Percentiles rank a stretch among this genome's conserved stretches.
phyloP scores from a whole-genome alignment of 2,888 invertebrate species.

The Heliconius ismenius region DNA sequence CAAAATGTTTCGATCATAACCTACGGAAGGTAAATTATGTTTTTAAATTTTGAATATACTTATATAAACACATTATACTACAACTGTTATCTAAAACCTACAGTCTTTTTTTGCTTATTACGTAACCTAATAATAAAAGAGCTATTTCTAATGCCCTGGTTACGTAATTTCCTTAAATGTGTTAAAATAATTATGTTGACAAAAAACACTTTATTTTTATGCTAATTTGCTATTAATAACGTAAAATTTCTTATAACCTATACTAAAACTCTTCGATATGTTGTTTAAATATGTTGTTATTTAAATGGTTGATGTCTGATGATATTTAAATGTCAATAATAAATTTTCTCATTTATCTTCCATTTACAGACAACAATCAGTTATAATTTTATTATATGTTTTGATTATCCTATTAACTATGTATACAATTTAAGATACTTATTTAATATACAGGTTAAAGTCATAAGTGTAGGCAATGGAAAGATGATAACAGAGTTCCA shows the following conservation, averaged over 20 bases:
- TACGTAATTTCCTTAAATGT: conserved; percentile 8
- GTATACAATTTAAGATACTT: no score
- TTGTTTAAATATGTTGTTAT: no score
- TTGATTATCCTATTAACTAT: background rate
- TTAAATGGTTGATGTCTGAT: no score
- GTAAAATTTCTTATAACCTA: background rate
- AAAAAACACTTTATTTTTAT: no score
- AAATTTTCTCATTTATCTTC: no score
- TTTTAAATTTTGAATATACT: background rate
- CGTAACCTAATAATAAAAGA: background rate
- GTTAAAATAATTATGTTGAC: background rate
- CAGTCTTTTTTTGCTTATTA: background rate
- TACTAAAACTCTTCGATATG: background rate
- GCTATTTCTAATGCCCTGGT: background rate
- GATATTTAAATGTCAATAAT: no score
- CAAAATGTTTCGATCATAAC: conserved; percentile 73
- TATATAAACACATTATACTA: background rate
- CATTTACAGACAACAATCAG: no score
- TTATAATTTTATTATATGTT: no score
- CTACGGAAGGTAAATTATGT: conserved; percentile 62
- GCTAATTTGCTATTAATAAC: background rate
- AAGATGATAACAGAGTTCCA: conserved; percentile 88
- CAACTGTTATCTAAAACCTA: background rate
- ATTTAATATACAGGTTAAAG: conserved; percentile 59
- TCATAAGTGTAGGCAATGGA: conserved; percentile 84